Conservation (phyloP, 2,888 invertebrate species). For the Himalopsyche japonica region DNA sequence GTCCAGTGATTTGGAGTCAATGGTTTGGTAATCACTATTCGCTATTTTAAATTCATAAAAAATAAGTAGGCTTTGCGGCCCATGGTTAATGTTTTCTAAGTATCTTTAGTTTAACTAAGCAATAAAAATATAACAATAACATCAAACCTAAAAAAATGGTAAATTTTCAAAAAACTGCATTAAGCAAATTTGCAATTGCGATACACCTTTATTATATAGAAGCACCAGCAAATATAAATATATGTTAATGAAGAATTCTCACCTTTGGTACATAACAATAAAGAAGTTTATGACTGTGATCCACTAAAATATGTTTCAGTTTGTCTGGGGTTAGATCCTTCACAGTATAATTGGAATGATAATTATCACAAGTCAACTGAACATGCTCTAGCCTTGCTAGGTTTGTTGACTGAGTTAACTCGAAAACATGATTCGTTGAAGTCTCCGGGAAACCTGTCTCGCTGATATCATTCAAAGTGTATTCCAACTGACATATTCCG, state of each 20-base stretch:
- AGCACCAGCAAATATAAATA: neutral
- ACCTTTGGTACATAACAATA: slow-evolving; percentile 96
- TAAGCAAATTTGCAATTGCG: too few species aligned
- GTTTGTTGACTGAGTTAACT: slow-evolving; percentile 66
- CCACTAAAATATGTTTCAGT: slow-evolving; percentile 80
- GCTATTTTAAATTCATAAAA: too few species aligned
- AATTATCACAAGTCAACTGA: slow-evolving; percentile 63
- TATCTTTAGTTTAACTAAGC: too few species aligned
- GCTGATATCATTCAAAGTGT: slow-evolving; percentile 16
- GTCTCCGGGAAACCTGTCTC: slow-evolving; percentile 12
- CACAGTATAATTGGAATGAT: slow-evolving; percentile 52
- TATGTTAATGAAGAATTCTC: slow-evolving; percentile 38
- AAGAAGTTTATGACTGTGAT: slow-evolving; percentile 79
- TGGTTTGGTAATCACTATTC: too few species aligned
- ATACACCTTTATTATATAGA: too few species aligned
- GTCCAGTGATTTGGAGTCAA: too few species aligned
- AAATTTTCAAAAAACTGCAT: too few species aligned
- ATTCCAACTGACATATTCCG: slow-evolving; percentile 6
- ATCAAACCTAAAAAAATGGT: too few species aligned
- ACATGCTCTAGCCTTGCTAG: slow-evolving; percentile 65
- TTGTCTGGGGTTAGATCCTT: slow-evolving; percentile 59
- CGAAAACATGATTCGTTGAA: slow-evolving; percentile 42
- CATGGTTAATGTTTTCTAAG: too few species aligned
- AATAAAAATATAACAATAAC: too few species aligned
- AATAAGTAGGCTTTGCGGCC: too few species aligned